phyloP scores from a whole-genome alignment of 2,888 invertebrate genomes.

The Thyatira batis region DNA sequence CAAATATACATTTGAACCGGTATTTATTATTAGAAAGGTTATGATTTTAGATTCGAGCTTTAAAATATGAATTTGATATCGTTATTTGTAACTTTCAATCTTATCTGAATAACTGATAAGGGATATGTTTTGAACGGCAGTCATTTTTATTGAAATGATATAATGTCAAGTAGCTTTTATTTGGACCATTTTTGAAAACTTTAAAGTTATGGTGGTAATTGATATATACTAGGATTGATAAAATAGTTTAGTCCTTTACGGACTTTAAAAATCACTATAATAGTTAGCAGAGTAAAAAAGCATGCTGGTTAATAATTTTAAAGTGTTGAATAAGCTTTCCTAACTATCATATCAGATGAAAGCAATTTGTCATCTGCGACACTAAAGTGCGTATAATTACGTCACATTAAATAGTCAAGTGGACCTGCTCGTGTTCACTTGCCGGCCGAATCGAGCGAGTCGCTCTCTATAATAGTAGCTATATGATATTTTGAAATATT shows the following conservation, averaged over 20 bases:
- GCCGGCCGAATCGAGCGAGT: background rate
- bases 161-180: no score
- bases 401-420: conserved; percentile 4
- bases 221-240: no score
- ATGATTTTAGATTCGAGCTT: background rate
- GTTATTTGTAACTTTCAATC: background rate
- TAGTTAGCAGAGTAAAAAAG: no score
- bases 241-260: no score
- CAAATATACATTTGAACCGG: conserved; percentile 31
- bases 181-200: no score
- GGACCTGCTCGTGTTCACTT: conserved; percentile 1
- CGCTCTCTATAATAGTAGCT: background rate
- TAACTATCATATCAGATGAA: background rate
- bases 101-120: background rate
- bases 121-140: no score
- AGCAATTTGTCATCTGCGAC: background rate
- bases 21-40: conserved; percentile 4
- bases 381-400: background rate
- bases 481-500: no score
- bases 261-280: no score
- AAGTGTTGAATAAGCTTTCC: background rate
- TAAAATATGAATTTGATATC: background rate
- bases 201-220: no score
- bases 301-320: no score
- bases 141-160: no score